Base-by-base conservation (phyloP, 2,888 invertebrate species). In the Caenorhabditis panamensis region DNA sequence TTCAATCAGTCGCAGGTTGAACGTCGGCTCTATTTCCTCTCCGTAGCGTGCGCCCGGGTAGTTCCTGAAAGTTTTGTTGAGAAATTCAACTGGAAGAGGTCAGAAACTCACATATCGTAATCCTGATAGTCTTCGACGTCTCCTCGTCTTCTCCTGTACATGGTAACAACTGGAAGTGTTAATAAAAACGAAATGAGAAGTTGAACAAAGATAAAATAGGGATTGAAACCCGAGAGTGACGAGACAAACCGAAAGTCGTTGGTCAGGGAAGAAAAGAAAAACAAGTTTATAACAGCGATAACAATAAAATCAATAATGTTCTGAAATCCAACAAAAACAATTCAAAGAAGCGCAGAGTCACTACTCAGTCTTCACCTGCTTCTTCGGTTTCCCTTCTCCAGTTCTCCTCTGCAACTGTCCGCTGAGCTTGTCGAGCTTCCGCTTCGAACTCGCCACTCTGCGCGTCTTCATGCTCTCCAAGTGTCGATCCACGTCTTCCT, bases 1-100 rank as follows among this genome's bases (percentile, higher is more conserved):
- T 44, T 89, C 87, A 61, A 89, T 89, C 37, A 89, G 78, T 13
- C 86, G 82, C 20, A 89, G 47, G 68, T 89, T 89, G 82, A 89
- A 89, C 1, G 87, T 82, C 31, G 87, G 87, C 49, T 87, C 87
- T n/a, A 79, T 69, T 0, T 79, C 79, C 1, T 69, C 73, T 22
- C 36, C 51, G 44, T 41, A 73, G 13, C 73, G 59, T 0, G 58
- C 18, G 0, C 49, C 4, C 9, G 18, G n/a, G n/a, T 28, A 54
- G 8, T 26, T 54, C 54, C 54, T 54, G 54, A n/a, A 62, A 62
- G n/a, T n/a, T n/a, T n/a, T n/a, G n/a, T n/a, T n/a, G n/a, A n/a
- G n/a, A n/a, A n/a, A n/a, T n/a, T n/a, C n/a, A n/a, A n/a, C n/a
- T n/a, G n/a, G n/a, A n/a, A n/a, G n/a, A 59, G 2, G 5, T 1